Evolutionary conservation across 1,140 invertebrate genomes (phyloP).

Genomic region (Solenopsis invicta): DNA sequence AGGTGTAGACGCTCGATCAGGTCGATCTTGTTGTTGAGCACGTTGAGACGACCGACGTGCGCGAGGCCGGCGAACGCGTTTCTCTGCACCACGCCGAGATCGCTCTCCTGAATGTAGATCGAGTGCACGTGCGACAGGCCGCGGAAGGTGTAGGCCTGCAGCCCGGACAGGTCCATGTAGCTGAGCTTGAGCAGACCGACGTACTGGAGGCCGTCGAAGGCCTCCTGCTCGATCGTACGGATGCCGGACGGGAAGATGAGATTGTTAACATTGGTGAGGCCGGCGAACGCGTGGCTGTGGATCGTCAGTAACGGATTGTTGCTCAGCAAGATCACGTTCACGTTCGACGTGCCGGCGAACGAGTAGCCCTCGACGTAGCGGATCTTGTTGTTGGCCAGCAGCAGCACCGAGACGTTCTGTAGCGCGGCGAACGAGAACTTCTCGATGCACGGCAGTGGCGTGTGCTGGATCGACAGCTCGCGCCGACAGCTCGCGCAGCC

Average conservation of each 20-base stretch:
- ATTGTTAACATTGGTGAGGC: constrained; percentile 92
- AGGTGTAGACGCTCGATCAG: constrained; percentile 91
- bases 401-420: constrained; percentile 92
- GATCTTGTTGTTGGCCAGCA: constrained; percentile 93
- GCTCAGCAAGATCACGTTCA: constrained; percentile 91
- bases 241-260: constrained; percentile 93
- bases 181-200: constrained; percentile 92
- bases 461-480: constrained; percentile 94
- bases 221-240: constrained; percentile 91
- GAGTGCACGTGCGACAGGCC: constrained; percentile 92
- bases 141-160: constrained; percentile 91
- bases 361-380: constrained; percentile 92
- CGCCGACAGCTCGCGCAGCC: constrained; percentile 91
- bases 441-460: constrained; percentile 91
- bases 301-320: constrained; percentile 93
- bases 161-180: constrained; percentile 92
- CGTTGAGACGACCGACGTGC: constrained; percentile 90
- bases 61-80: constrained; percentile 91
- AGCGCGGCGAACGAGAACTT: constrained; percentile 93
- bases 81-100: constrained; percentile 91
- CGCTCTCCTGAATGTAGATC: constrained; percentile 92
- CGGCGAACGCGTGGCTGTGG: constrained; percentile 92
- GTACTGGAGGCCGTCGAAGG: constrained; percentile 93
- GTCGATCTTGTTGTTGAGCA: constrained; percentile 95
- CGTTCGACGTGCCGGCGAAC: constrained; percentile 94